phyloP scores from a whole-genome alignment of 2,113 vertebrate species.

The Porphyrio hochstetteri region DNA sequence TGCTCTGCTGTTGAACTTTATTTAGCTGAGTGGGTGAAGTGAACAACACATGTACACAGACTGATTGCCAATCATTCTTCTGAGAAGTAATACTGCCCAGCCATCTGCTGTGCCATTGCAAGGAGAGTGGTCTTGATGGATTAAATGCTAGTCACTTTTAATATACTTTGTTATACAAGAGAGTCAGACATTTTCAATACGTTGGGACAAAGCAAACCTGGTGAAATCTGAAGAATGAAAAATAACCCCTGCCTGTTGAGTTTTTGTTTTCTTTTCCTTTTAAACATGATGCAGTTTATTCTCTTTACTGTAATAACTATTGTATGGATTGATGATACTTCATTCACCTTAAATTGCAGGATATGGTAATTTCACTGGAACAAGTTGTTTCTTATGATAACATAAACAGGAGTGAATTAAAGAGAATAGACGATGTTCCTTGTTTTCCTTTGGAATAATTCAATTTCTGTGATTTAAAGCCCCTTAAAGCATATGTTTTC shows the following conservation, averaged over 20 bases:
- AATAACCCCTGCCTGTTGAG: neutral
- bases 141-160: conserved; percentile 9
- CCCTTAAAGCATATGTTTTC: neutral
- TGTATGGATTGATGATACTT: neutral
- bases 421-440: neutral
- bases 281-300: neutral
- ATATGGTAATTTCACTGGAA: neutral
- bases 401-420: neutral
- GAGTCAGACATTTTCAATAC: neutral
- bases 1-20: conserved; percentile 19
- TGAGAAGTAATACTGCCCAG: neutral
- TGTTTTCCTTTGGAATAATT: neutral
- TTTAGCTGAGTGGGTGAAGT: conserved; percentile 31
- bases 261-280: neutral
- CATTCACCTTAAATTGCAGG: neutral
- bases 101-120: conserved; percentile 19
- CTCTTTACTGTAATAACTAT: neutral
- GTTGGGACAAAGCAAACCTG: neutral
- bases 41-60: neutral
- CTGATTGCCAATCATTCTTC: conserved; percentile 12
- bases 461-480: neutral
- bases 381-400: neutral
- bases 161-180: neutral
- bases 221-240: neutral
- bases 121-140: neutral